Base-by-base conservation (phyloP, 2,888 invertebrate genomes). In the Steinernema scapterisci region DNA sequence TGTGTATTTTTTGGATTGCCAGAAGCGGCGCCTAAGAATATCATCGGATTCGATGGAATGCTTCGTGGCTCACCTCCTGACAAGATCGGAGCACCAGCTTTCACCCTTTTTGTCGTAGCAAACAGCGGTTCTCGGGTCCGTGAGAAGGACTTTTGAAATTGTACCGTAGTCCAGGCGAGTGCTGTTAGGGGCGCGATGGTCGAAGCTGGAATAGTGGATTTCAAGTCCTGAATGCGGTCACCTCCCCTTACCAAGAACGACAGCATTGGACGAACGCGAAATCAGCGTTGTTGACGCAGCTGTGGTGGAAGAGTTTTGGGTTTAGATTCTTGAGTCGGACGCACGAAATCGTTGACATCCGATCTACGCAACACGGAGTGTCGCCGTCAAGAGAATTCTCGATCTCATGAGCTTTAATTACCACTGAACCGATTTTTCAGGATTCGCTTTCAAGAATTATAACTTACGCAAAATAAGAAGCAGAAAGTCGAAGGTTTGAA, bases 241-340 rank as follows among this genome's bases (percentile, higher is more conserved):
- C 38, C 25, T 6, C 11, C 31, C 16, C 38, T 27, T 70, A 84
- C 85, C 85, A 86, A 0, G 82, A 81, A 3, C 78, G 76, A 72
- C 86, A 86, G 71, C 86, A 86, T 63, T 86, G 85, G 31, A 86
- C 82, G 44, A 86, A 77, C 0, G 84, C 85, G 75, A 86, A 86
- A 73, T 86, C 86, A 0, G 84, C 77, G 73, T 83, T 84, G 44
- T 75, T 75, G 3, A 77, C 74, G 76, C 86, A 86, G 63, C 84
- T 73, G 73, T 80, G 77, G 7, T 74, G 70, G 73, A 86, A 86
- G 31, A 54, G 45, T 44, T 73, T 44, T 27, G 74, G 72, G 54
- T 80, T 83, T 19, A 79, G 75, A 43, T 72, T 25, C 73, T 79
- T 75, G 72, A 84, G 80, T 45, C 84, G 71, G 0, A 76, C 63